phyloP scores from a whole-genome alignment of 2,113 vertebrate genomes.

The Caretta caretta region DNA sequence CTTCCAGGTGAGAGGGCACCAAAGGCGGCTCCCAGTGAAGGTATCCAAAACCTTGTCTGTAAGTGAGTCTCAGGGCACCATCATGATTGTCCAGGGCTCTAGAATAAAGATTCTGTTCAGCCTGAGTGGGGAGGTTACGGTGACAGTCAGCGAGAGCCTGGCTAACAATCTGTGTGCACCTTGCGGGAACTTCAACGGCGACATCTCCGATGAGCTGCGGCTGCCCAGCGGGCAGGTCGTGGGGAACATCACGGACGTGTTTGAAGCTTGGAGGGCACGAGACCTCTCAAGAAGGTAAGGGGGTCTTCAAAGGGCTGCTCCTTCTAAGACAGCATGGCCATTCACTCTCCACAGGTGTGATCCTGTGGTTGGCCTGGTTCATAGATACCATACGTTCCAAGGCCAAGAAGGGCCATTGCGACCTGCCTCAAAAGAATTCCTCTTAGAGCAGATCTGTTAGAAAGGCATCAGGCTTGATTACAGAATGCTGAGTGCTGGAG shows the following conservation, averaged over 20 bases:
- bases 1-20: slow-evolving; percentile 33
- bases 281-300: not conserved
- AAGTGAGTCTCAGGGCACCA: not conserved
- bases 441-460: too few relatives aligned
- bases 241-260: not conserved
- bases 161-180: not conserved
- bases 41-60: not conserved
- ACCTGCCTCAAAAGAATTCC: too few relatives aligned
- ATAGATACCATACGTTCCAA: too few relatives aligned
- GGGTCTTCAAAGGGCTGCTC: not conserved
- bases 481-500: too few relatives aligned
- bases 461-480: too few relatives aligned
- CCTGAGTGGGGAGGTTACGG: slow-evolving; percentile 19
- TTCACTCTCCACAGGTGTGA: too few relatives aligned
- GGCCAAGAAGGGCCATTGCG: too few relatives aligned
- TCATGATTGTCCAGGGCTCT: slow-evolving; percentile 10
- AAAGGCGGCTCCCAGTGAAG: not conserved
- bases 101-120: slow-evolving; percentile 69
- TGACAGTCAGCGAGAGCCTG: not conserved
- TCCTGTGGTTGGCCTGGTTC: too few relatives aligned
- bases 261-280: not conserved
- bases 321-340: not conserved
- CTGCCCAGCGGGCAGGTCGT: not conserved
- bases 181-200: slow-evolving; percentile 16
- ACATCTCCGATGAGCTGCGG: not conserved